Percentiles rank a stretch among this genome's conserved stretches.
These are phyloP conservation scores for Cydia splendana DNA, from an alignment of 1,140 invertebrate genomes.

Conservation along the genomic window DNA sequence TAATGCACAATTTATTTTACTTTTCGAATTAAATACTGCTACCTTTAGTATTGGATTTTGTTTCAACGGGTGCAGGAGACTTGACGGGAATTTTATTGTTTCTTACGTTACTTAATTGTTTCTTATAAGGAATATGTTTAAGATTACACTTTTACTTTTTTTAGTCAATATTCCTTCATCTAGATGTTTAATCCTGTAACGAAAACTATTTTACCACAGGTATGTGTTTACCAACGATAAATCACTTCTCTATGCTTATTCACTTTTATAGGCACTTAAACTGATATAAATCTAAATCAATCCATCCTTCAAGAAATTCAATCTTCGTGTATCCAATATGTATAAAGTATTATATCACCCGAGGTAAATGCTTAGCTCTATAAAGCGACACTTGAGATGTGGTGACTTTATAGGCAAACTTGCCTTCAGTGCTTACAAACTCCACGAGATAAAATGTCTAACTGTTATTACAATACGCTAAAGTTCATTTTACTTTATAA, in stretches of 20 bases:
- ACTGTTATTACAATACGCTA: not conserved
- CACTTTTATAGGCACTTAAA: slow-evolving; percentile 12
- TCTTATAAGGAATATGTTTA: not conserved
- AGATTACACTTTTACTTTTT: not conserved
- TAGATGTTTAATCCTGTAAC: not conserved
- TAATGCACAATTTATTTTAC: slow-evolving; percentile 43
- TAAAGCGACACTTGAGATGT: slow-evolving; percentile 21
- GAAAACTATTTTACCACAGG: not conserved
- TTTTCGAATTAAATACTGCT: slow-evolving; percentile 41
- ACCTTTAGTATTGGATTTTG: slow-evolving; percentile 35
- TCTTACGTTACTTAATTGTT: not conserved
- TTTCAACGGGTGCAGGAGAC: slow-evolving; percentile 11
- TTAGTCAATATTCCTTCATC: not conserved
- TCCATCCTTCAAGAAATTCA: slow-evolving; percentile 21
- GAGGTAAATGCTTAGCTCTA: slow-evolving; percentile 23
- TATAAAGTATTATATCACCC: slow-evolving; percentile 27
- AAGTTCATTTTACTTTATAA: slow-evolving; percentile 9
- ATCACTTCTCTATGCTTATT: not conserved
- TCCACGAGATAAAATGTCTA: not conserved
- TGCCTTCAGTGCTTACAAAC: not conserved
- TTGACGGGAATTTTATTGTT: slow-evolving; percentile 16
- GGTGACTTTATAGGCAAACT: not conserved
- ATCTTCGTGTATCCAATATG: slow-evolving; percentile 31
- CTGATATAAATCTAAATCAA: not conserved
- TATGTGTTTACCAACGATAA: not conserved